phyloP scores from a whole-genome alignment of 2,113 vertebrate species.

The Australoheros scitulus region DNA sequence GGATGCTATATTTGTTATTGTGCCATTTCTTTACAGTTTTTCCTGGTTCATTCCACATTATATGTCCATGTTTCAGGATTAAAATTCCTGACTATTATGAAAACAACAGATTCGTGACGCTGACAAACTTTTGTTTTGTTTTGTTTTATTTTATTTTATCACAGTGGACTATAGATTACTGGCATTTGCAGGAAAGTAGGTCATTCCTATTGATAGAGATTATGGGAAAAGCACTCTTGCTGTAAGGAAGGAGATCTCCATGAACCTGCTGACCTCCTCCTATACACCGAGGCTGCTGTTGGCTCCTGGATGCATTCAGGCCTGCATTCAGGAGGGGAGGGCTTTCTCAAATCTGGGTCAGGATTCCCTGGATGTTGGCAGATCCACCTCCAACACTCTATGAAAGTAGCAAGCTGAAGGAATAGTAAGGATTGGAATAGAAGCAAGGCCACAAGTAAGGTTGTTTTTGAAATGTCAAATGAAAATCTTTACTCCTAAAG shows the following conservation, averaged over 20 bases:
- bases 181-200: constrained; percentile 50
- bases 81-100: constrained; percentile 20
- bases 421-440: background rate
- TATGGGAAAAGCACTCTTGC: constrained; percentile 28
- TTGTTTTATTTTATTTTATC: constrained; percentile 17
- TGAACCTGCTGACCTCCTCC: constrained; percentile 64
- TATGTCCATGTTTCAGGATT: constrained; percentile 30
- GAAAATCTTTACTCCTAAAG: too few species aligned
- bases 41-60: constrained; percentile 7
- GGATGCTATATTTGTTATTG: background rate
- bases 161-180: constrained; percentile 43
- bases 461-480: constrained; percentile 2
- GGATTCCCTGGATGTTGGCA: constrained; percentile 54
- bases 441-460: background rate
- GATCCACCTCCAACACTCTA: constrained; percentile 9
- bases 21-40: background rate
- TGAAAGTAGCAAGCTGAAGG: constrained; percentile 23
- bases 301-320: constrained; percentile 19
- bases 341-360: constrained; percentile 38
- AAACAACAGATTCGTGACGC: background rate
- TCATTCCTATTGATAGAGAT: constrained; percentile 44
- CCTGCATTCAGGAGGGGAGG: background rate
- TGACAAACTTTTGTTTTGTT: constrained; percentile 10
- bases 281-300: constrained; percentile 43
- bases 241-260: constrained; percentile 43